Evolutionary conservation across 2,888 invertebrate species (phyloP), one percentile per base, ranked within the genome.

Genomic region (Gasteruption jaculator): DNA sequence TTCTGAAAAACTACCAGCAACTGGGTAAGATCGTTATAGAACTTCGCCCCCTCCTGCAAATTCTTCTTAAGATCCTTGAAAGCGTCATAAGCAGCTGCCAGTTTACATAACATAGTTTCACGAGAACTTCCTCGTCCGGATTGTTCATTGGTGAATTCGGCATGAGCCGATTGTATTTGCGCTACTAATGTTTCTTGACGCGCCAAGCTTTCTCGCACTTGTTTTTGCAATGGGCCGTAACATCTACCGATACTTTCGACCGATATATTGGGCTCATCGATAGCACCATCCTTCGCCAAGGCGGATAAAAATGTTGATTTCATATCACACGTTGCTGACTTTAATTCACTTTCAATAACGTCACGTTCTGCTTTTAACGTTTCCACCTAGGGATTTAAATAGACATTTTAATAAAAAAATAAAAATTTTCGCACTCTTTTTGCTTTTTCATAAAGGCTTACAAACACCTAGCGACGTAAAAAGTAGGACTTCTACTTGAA

Each of bases 1-100:
- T 90, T 94, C 78, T 99, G 99, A 75, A 95, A 92, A 41, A 86
- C 85, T 12, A 97, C 84, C 66, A 99, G 76, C 60, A 99, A 74
- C 79, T 94, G 85, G n/a, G 91, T 91, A 50, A 92, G 76, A 73
- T 91, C 90, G 69, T 91, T 91, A 73, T 91, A 90, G 75, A 96
- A 96, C 76, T 96, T 96, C 43, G 88, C 87, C 50, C 99, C 99
- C 74, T 99, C 99, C 62, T 85, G 82, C 49, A 99, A 79, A 75
- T 99, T 95, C 63, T 81, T 84, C 57, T 86, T 84, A 50, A 99
- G 77, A 71, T 96, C 93, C 63, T 85, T 85, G 75, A 85, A 97
- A 54, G 88, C 86, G 74, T 99, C 96, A 71, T 89, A 86, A 31
- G 94, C 94, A 29, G 87, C 80, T 18, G 93, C 92, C 52, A 99